phyloP scores from a whole-genome alignment of 1,140 invertebrate species.

The Agrilus planipennis region DNA sequence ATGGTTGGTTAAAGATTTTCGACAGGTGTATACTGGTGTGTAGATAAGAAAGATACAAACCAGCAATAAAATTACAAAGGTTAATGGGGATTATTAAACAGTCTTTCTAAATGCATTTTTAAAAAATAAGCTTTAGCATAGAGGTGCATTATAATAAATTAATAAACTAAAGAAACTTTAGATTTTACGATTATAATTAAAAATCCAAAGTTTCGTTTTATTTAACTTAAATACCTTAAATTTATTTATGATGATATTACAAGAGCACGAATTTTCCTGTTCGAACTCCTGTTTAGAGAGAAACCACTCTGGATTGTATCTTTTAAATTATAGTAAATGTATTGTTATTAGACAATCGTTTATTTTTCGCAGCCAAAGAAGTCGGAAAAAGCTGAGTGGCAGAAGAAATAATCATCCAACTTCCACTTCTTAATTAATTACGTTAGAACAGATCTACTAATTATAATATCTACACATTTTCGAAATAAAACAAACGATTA shows the following conservation, averaged over 20 bases:
- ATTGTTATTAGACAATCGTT: constrained; percentile 6
- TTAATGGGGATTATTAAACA: too few species aligned
- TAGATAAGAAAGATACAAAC: too few species aligned
- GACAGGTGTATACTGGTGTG: too few species aligned
- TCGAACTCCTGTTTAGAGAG: too few species aligned
- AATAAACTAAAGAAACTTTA: too few species aligned
- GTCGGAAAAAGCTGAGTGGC: constrained; percentile 69
- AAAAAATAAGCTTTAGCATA: too few species aligned
- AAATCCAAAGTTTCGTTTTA: neutral
- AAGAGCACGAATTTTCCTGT: too few species aligned
- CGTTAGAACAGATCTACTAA: constrained; percentile 3
- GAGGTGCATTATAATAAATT: too few species aligned
- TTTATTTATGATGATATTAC: neutral
- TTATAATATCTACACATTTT: constrained; percentile 7
- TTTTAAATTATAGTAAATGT: neutral
- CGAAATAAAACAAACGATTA: constrained; percentile 1
- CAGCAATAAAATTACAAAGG: too few species aligned
- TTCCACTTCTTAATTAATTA: constrained; percentile 2
- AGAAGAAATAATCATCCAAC: constrained; percentile 49
- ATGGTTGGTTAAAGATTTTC: too few species aligned
- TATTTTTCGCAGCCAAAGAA: constrained; percentile 58
- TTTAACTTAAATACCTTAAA: neutral
- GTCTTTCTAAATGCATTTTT: too few species aligned
- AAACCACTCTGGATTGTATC: too few species aligned
- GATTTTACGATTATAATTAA: neutral